phyloP scores from a whole-genome alignment of 2,113 vertebrate species.

The Nothobranchius kuhntae region DNA sequence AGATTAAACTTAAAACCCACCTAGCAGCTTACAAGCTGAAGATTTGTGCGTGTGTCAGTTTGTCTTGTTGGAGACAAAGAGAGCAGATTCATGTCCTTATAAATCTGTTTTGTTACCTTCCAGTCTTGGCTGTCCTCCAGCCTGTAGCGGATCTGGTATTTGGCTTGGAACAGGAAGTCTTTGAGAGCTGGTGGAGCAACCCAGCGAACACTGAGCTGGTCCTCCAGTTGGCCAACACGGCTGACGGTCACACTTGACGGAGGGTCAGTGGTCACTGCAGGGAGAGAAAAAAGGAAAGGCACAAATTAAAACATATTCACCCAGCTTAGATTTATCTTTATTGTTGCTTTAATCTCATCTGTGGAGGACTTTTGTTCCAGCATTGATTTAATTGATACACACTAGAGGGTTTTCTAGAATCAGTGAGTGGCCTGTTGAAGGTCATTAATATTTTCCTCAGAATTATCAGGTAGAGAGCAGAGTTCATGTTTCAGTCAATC shows the following conservation, averaged over 20 bases:
- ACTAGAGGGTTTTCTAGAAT: too few species aligned
- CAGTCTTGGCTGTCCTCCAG: conserved; percentile 95
- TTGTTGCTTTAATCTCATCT: too few species aligned
- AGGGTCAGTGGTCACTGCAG: conserved; percentile 92
- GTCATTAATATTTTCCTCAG: too few species aligned
- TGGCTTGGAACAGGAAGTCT: conserved; percentile 97
- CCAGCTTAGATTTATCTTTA: too few species aligned
- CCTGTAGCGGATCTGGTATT: conserved; percentile 98
- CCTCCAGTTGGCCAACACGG: conserved; percentile 91
- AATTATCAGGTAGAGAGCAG: too few species aligned
- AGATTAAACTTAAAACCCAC: conserved; percentile 36
- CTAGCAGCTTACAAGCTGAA: background rate
- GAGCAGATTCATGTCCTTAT: conserved; percentile 19
- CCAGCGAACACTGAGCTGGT: conserved; percentile 97
- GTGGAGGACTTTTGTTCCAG: too few species aligned
- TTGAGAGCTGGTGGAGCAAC: conserved; percentile 91
- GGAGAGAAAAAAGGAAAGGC: background rate
- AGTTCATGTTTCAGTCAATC: too few species aligned
- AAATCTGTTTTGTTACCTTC: conserved; percentile 83
- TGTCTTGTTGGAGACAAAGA: conserved; percentile 29
- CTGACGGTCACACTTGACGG: conserved; percentile 90
- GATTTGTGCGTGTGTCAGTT: conserved; percentile 1
- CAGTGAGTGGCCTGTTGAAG: too few species aligned
- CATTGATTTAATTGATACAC: too few species aligned
- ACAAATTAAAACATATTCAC: too few species aligned